A percentile compares a stretch with the other conserved stretches of the same genome.
Evolutionary conservation across 2,888 invertebrate species (phyloP).

Genomic region (Arge pagana): DNA sequence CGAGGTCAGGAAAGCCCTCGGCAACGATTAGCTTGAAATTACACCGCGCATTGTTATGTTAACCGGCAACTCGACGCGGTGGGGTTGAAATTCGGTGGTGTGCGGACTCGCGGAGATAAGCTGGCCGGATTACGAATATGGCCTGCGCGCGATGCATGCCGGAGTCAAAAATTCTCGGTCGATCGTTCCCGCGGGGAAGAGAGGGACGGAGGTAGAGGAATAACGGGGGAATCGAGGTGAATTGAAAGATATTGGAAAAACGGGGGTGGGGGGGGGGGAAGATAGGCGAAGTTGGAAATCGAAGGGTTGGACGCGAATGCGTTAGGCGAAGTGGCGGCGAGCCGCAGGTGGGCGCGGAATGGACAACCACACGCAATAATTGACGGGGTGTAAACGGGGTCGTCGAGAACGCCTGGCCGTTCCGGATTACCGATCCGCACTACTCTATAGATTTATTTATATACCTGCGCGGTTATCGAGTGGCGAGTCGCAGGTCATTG

Average conservation of each 20-base stretch:
- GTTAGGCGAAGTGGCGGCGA: slow-evolving; percentile 28
- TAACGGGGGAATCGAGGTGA: background rate
- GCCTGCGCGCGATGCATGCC: slow-evolving; percentile 44
- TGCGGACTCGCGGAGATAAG: slow-evolving; percentile 22
- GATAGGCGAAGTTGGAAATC: too few relatives aligned
- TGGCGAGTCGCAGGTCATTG: too few relatives aligned
- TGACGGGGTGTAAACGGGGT: slow-evolving; percentile 54
- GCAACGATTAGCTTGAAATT: slow-evolving; percentile 54
- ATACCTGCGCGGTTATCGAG: slow-evolving; percentile 38
- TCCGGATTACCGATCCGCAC: slow-evolving; percentile 45
- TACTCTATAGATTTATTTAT: slow-evolving; percentile 58
- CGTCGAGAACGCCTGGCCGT: slow-evolving; percentile 48
- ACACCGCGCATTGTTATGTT: slow-evolving; percentile 55
- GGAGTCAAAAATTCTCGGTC: slow-evolving; percentile 44
- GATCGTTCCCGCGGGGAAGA: slow-evolving; percentile 43
- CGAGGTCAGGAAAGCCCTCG: slow-evolving; percentile 21
- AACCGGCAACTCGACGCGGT: slow-evolving; percentile 29
- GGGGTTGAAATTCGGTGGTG: slow-evolving; percentile 23
- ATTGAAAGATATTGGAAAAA: too few relatives aligned
- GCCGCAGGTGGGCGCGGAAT: slow-evolving; percentile 38
- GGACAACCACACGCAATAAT: slow-evolving; percentile 50
- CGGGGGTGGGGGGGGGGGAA: too few relatives aligned
- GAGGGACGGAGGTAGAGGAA: background rate
- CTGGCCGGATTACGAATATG: slow-evolving; percentile 1
- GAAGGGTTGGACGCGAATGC: too few relatives aligned